Base-by-base conservation (phyloP, 2,797 vertebrate genomes). In the Brotogeris chrysoptera region DNA sequence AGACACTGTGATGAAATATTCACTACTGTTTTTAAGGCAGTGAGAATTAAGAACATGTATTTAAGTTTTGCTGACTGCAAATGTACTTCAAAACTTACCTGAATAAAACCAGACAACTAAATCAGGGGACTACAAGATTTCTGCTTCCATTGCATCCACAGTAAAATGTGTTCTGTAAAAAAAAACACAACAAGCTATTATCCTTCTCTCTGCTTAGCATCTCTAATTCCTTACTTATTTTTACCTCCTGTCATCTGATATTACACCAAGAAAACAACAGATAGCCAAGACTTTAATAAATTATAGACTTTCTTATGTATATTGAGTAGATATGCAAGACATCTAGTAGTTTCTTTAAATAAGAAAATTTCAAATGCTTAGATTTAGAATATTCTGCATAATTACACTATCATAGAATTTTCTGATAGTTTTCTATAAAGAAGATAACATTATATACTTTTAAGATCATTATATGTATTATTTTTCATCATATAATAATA, bases 171-270 rank as follows among this genome's bases (percentile, higher is more conserved):
- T 44, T 80, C 7, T 32, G 5, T 46, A 19, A 50, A 79, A 72
- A 19, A 16, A 1, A 5, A 5, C 23, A 25, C 6, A 10, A 2
- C 11, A n/a, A 17, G 7, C 13, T 80, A 6, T 36, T 36, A 6
- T 13, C 13, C 3, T 4, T 49, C 13, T 41, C 2, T 32, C 16
- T 72, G 32, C 68, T 72, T 30, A 44, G 27, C 9, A 32, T 59
- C 59, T 86, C 23, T 78, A 60, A 89, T 80, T 59, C 18, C 8
- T 53, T 34, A 61, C 19, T 57, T 61, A 50, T 24, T 88, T 86
- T 93, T 65, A 41, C 11, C 12, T 52, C 4, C 5, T 71, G 23
- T 64, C 24, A 61, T 77, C 16, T 89, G 27, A 70, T 64, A 27
- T 17, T 71, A 11, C 44, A 83, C 27, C 38, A 76, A 65, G 3